These are phyloP conservation scores for Aphis craccivora DNA, from an alignment of 1,140 invertebrate species.

Conservation along the genomic window DNA sequence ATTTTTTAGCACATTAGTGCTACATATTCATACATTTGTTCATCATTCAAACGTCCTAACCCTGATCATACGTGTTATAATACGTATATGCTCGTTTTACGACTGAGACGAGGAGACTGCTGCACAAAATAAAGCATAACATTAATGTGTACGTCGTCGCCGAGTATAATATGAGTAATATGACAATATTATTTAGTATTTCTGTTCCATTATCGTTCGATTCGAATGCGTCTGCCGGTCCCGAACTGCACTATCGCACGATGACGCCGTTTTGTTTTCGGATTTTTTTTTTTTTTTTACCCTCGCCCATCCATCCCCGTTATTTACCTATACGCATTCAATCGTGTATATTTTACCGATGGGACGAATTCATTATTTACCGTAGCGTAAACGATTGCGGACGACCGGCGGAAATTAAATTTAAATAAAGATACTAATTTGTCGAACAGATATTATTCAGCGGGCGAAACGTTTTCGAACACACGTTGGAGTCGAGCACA, in stretches of 20 bases:
- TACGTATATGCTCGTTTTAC: no score
- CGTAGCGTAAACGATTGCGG: background rate
- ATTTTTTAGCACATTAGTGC: no score
- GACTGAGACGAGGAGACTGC: background rate
- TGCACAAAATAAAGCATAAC: background rate
- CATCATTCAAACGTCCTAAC: no score
- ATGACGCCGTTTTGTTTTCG: background rate
- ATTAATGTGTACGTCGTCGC: background rate
- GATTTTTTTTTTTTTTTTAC: background rate
- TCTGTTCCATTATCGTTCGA: background rate
- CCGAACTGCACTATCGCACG: no score
- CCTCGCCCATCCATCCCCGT: no score
- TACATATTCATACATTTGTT: no score
- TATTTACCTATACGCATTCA: background rate
- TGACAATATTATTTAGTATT: background rate
- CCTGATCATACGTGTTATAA: no score
- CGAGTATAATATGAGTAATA: no score
- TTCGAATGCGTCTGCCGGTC: no score
- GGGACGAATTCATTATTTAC: background rate
- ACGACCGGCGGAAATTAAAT: slow-evolving; percentile 19
- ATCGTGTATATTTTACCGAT: background rate
- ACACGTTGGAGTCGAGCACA: background rate
- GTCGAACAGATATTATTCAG: background rate
- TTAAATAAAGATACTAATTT: slow-evolving; percentile 30
- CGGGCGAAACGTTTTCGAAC: background rate